Conservation (phyloP, 2,113 vertebrate species). For the Mus musculus region GRCm39 chr9:44184501-44185000, state of each 20-base stretch:
- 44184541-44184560: constrained; percentile 55
- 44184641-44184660: constrained; percentile 35
- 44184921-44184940: background rate
- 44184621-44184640: background rate
- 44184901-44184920: constrained; percentile 28
- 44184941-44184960: constrained; percentile 2
- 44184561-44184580: background rate
- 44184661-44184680: background rate
- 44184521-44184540: constrained; percentile 85
- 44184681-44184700: background rate
- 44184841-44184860: background rate
- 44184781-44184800: background rate
- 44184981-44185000: background rate
- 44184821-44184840: constrained; percentile 9
- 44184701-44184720: background rate
- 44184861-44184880: constrained; percentile 75
- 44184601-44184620: background rate
- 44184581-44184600: fast-evolving
- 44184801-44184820: constrained; percentile 43
- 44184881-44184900: constrained; percentile 37
- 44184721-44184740: background rate
- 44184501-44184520: constrained; percentile 89
- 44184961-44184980: background rate
- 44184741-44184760: background rate
- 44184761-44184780: background rate